Evolutionary conservation across 2,797 vertebrate genomes (phyloP).

Genomic region (Parauchenoglanis ngamensis): DNA sequence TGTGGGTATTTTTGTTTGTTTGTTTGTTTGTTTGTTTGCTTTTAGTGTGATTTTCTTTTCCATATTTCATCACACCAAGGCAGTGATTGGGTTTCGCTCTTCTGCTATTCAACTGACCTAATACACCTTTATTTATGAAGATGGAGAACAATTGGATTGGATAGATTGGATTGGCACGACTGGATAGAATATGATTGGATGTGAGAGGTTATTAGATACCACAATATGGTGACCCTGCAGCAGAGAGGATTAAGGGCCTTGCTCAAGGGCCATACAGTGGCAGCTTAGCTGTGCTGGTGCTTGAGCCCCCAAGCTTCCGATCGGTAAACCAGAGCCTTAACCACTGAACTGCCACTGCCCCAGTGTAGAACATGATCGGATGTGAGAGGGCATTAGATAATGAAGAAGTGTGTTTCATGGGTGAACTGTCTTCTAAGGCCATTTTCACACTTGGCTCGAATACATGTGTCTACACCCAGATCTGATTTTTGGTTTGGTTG

Average conservation of each 20-base stretch:
- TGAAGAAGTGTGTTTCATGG: not conserved
- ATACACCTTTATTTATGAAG: not conserved
- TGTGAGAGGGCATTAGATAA: slow-evolving; percentile 6
- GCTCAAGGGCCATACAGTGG: too few relatives aligned
- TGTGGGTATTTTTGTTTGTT: not conserved
- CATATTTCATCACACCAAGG: slow-evolving; percentile 15
- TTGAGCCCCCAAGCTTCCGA: too few relatives aligned
- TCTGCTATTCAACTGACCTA: not conserved
- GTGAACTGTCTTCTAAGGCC: not conserved
- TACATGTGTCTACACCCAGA: not conserved
- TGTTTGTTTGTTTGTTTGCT: not conserved
- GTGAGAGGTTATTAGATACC: too few relatives aligned
- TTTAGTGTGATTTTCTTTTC: slow-evolving; percentile 20
- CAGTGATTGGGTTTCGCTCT: not conserved
- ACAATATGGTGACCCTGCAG: too few relatives aligned
- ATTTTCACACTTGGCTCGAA: not conserved
- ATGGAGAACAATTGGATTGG: too few relatives aligned
- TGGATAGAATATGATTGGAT: too few relatives aligned
- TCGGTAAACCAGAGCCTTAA: too few relatives aligned
- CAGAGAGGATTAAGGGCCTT: too few relatives aligned
- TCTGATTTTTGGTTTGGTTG: not conserved
- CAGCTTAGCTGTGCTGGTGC: too few relatives aligned
- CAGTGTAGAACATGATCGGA: not conserved
- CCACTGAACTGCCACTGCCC: not conserved
- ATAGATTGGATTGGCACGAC: too few relatives aligned